Evolutionary conservation across 2,888 invertebrate species (phyloP).

Genomic region (Morinoia aosen): DNA sequence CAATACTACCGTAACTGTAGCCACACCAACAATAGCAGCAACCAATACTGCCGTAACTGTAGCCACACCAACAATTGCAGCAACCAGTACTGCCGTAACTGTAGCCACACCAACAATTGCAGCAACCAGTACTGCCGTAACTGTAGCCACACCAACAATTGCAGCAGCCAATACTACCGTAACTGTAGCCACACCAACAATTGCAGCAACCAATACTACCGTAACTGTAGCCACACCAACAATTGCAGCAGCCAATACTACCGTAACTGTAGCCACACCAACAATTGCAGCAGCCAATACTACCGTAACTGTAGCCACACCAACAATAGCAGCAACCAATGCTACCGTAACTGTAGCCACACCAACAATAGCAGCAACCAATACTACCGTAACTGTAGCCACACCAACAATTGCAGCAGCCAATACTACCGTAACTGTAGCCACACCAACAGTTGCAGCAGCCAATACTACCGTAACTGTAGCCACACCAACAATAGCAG

Average conservation of each 20-base stretch:
- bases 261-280: background rate
- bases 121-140: too few relatives aligned
- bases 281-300: background rate
- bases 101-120: too few relatives aligned
- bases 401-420: background rate
- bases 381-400: too few relatives aligned
- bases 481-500: too few relatives aligned
- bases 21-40: background rate
- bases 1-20: too few relatives aligned
- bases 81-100: background rate
- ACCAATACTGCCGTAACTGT: background rate
- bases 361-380: too few relatives aligned
- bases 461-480: background rate
- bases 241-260: too few relatives aligned
- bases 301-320: background rate
- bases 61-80: background rate
- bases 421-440: background rate
- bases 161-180: background rate
- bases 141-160: background rate
- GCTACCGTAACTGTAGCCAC: background rate
- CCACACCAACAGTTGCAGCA: background rate
- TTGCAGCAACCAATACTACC: background rate
- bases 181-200: background rate
- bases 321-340: too few relatives aligned
- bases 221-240: too few relatives aligned